phyloP scores from a whole-genome alignment of 1,140 invertebrate genomes.

The Macrobrachium nipponense region DNA sequence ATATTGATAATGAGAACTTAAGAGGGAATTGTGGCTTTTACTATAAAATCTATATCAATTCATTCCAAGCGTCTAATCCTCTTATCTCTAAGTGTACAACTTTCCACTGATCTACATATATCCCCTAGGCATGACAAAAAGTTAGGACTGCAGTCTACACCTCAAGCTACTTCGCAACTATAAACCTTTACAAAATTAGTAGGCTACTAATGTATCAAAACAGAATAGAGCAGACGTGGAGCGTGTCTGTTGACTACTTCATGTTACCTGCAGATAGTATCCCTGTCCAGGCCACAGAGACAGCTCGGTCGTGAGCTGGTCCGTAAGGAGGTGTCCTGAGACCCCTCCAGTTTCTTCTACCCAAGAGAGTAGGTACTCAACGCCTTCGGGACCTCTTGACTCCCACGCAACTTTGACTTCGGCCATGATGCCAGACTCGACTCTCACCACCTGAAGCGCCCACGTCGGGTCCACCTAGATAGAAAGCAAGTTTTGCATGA shows the following conservation, averaged over 20 bases:
- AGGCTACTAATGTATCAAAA: too few relatives aligned
- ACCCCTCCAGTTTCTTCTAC: constrained; percentile 41
- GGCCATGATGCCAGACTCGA: constrained; percentile 23
- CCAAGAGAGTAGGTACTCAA: constrained; percentile 48
- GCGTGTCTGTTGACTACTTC: background rate
- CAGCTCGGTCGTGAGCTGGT: constrained; percentile 30
- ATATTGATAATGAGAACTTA: too few relatives aligned
- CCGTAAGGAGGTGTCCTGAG: constrained; percentile 44
- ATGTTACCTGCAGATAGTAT: constrained; percentile 37
- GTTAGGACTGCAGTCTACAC: too few relatives aligned
- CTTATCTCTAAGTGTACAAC: too few relatives aligned
- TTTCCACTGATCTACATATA: too few relatives aligned
- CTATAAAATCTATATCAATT: too few relatives aligned
- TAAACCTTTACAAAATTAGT: too few relatives aligned
- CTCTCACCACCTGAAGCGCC: constrained; percentile 15
- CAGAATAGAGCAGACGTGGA: too few relatives aligned
- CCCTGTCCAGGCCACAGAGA: constrained; percentile 45
- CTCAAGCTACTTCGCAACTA: too few relatives aligned
- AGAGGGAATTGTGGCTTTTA: too few relatives aligned
- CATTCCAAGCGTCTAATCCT: too few relatives aligned
- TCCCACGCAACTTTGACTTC: constrained; percentile 37
- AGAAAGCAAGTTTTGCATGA: background rate
- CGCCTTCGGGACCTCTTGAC: constrained; percentile 27
- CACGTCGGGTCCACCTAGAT: constrained; percentile 40
- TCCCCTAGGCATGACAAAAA: too few relatives aligned